Base-by-base conservation (phyloP, 2,113 vertebrate species). In the Theropithecus gelada region DNA sequence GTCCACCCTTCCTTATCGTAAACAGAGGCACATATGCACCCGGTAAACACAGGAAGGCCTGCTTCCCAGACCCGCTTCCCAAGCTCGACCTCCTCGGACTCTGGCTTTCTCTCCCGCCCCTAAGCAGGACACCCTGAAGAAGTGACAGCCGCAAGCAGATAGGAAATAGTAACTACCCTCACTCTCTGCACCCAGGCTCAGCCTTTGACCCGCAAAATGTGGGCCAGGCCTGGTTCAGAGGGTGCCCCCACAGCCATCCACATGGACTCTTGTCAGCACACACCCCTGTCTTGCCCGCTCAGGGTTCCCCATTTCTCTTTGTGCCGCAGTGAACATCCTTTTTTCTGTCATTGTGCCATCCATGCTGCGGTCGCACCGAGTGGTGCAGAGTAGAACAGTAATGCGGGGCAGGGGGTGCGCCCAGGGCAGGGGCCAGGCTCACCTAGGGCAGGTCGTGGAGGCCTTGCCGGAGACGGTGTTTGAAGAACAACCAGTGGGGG, bases 1-100 rank as follows among this genome's bases (percentile, higher is more conserved):
- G 17, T 64, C 23, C 18, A 72, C 78, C 55, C 93, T 38, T 80
- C 30, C 80, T 61, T 73, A 81, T 55, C 92, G 92, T 87, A 40
- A 64, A 57, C 85, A n/a, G 43, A 88, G 81, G 68, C 4, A 0
- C 8, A 17, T 4, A 20, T 6, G 27, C 48, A 55, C 6, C 35
- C 11, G 17, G 35, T 43, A 22, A 80, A 66, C 2, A 50, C 23
- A 8, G 17, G 30, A 68, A 17, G 50, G 14, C 40, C 40, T 30
- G 25, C 14, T 76, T 16, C 20, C 16, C 48, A 68, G 20, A 30
- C 40, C 48, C 66, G 6, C 38, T 64, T 52, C 78, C 22, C 52
- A n/a, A 70, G 78, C 76, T n/a, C 27, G 7, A 8, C 83, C 70
- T 14, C 78, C 55, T 45, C 22, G 0, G 12, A 52, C 17, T 59